Conservation (phyloP, 2,797 vertebrate genomes). For the Poecilia velifera region DNA sequence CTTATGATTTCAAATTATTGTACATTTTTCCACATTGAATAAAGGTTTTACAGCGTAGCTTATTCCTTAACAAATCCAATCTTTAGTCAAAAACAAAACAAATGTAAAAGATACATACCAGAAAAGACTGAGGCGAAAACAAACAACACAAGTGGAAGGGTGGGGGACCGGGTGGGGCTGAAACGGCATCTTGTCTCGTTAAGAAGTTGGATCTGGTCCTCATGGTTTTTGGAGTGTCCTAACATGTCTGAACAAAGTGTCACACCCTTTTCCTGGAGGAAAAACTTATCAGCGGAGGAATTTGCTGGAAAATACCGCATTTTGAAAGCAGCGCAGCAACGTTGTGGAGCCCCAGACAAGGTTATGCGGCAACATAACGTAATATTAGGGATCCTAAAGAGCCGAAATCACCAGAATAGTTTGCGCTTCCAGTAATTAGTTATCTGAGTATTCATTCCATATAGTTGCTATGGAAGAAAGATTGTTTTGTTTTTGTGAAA, state of each 20-base stretch:
- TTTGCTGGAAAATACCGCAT: constrained; percentile 65
- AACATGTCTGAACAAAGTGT: constrained; percentile 59
- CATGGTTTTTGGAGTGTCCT: constrained; percentile 50
- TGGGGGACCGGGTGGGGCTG: constrained; percentile 24
- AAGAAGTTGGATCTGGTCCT: constrained; percentile 20
- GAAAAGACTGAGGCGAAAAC: not conserved
- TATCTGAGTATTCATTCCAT: constrained; percentile 26
- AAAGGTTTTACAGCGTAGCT: not conserved
- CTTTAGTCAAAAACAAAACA: not conserved
- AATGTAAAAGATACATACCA: not conserved
- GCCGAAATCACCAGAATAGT: constrained; percentile 53
- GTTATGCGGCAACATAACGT: constrained; percentile 69
- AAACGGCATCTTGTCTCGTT: constrained; percentile 21
- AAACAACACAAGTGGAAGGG: not conserved
- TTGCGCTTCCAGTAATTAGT: constrained; percentile 27
- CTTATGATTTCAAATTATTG: not conserved
- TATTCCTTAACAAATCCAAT: not conserved
- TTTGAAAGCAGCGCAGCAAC: constrained; percentile 16
- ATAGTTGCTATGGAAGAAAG: constrained; percentile 24
- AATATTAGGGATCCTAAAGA: constrained; percentile 64
- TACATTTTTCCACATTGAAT: not conserved
- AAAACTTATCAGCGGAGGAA: constrained; percentile 56
- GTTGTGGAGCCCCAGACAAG: constrained; percentile 48
- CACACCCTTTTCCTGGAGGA: constrained; percentile 54
- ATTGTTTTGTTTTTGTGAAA: constrained; percentile 29